phyloP scores from a whole-genome alignment of 2,888 invertebrate species.

The Drosophila austrosaltans region DNA sequence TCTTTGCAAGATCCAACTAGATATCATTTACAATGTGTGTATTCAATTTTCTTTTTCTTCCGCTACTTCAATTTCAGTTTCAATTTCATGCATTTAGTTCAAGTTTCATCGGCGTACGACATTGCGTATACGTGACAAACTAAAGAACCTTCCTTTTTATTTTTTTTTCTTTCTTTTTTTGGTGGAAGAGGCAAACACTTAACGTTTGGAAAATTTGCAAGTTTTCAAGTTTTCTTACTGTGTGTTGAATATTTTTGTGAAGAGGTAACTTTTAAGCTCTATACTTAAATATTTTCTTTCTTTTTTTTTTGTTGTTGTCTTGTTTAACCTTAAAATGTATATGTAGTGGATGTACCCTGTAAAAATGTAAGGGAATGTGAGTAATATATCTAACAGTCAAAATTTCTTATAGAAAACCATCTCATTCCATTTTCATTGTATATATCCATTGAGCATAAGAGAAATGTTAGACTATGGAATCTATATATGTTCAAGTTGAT shows the following conservation, averaged over 20 bases:
- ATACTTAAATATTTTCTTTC: not conserved
- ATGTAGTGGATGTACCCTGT: too few species aligned
- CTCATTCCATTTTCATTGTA: too few species aligned
- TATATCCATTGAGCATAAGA: too few species aligned
- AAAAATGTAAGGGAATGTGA: too few species aligned
- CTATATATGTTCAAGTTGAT: too few species aligned
- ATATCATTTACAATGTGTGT: not conserved
- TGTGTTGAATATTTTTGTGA: slow-evolving; percentile 8
- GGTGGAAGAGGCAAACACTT: not conserved
- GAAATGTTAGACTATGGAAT: too few species aligned
- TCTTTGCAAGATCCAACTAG: not conserved
- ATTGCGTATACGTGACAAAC: slow-evolving; percentile 6
- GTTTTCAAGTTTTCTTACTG: not conserved
- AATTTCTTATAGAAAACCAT: too few species aligned
- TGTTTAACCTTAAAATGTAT: not conserved
- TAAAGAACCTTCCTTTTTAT: not conserved
- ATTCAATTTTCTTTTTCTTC: not conserved
- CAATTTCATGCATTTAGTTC: not conserved
- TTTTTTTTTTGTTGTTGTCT: not conserved
- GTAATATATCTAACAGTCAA: too few species aligned
- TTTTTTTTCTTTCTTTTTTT: not conserved
- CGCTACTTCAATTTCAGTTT: not conserved
- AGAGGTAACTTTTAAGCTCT: slow-evolving; percentile 2
- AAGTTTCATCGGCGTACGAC: not conserved
- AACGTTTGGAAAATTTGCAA: not conserved